Evolutionary conservation across 2,797 vertebrate genomes (phyloP).

Genomic region (Chromis chromis): DNA sequence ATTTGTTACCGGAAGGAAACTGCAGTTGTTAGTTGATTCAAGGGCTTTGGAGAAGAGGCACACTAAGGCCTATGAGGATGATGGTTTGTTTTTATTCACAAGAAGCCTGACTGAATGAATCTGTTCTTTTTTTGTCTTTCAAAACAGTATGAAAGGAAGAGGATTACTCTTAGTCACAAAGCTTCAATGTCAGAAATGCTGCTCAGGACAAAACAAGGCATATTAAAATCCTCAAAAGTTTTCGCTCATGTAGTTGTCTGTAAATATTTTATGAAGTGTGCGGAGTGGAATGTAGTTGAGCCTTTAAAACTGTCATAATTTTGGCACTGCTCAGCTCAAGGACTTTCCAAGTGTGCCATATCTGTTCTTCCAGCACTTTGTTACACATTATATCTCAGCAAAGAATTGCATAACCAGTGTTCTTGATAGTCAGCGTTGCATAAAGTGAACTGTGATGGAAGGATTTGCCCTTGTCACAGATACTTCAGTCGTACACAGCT

Average conservation of each 20-base stretch:
- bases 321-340: constrained; percentile 21
- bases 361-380: constrained; percentile 20
- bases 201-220: constrained; percentile 23
- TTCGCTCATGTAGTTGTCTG: neutral
- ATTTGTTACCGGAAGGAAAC: constrained; percentile 38
- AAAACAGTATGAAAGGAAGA: neutral
- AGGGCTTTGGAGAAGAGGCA: constrained; percentile 14
- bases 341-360: constrained; percentile 24
- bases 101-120: constrained; percentile 12
- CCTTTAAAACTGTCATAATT: constrained; percentile 49
- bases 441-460: constrained; percentile 44
- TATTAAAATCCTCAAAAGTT: neutral
- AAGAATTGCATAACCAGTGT: constrained; percentile 61
- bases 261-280: constrained; percentile 23
- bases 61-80: constrained; percentile 13
- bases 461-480: constrained; percentile 31
- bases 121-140: neutral
- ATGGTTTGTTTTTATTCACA: constrained; percentile 26
- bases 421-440: constrained; percentile 40
- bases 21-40: neutral
- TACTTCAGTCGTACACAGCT: constrained; percentile 42
- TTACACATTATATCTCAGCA: constrained; percentile 40
- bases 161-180: neutral
- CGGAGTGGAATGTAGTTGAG: constrained; percentile 29
- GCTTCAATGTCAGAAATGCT: constrained; percentile 8